Conservation (phyloP, 2,113 vertebrate genomes). For the Embiotoca jacksoni region DNA sequence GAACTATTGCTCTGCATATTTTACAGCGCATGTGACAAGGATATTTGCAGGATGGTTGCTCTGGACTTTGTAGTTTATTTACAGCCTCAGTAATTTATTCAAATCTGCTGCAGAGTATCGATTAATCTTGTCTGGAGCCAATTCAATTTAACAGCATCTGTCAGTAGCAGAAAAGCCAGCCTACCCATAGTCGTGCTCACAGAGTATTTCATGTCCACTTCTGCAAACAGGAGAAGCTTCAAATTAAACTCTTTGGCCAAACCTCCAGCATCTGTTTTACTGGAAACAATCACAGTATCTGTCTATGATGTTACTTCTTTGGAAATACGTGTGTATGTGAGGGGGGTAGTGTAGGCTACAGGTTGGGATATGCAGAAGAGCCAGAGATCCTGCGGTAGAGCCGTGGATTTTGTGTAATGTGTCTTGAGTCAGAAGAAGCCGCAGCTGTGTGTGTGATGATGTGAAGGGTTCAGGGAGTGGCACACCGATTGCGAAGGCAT, state of each 20-base stretch:
- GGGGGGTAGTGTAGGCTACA: background rate
- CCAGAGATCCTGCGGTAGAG: background rate
- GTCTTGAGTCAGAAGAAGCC: conserved; percentile 1
- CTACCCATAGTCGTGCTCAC: too few relatives aligned
- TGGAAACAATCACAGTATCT: too few relatives aligned
- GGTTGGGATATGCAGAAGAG: background rate
- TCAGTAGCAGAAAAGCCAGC: too few relatives aligned
- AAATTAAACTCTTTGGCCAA: too few relatives aligned
- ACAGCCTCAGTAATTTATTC: background rate
- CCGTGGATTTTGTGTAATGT: too few relatives aligned
- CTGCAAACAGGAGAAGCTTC: background rate
- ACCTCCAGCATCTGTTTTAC: too few relatives aligned
- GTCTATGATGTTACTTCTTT: background rate
- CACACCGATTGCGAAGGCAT: conserved; percentile 16
- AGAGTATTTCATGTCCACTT: background rate
- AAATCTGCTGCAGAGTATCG: background rate
- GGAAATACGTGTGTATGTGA: background rate
- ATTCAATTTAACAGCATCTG: too few relatives aligned
- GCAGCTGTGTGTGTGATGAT: background rate
- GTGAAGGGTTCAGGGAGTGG: conserved; percentile 65
- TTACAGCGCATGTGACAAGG: background rate
- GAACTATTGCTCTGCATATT: too few relatives aligned
- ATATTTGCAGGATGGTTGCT: background rate
- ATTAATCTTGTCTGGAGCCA: background rate
- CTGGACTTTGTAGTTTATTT: background rate